These are phyloP conservation scores for Holacanthella duospinosa DNA, from an alignment of 2,888 invertebrate genomes.

Conservation along the genomic window DNA sequence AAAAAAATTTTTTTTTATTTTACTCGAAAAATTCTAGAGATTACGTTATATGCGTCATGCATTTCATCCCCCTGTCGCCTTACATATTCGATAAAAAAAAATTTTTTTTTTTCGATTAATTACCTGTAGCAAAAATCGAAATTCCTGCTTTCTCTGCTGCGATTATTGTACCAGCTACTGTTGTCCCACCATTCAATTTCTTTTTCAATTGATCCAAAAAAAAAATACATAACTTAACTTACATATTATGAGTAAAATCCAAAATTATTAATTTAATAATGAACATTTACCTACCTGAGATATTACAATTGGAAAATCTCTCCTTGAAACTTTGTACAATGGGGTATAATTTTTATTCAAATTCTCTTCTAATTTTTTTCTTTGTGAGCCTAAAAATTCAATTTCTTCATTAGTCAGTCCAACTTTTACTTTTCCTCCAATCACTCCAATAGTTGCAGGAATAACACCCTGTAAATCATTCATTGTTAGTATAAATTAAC, in stretches of 20 bases:
- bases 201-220: too few relatives aligned
- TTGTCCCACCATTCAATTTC: slow-evolving; percentile 75
- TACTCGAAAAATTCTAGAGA: background rate
- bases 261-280: background rate
- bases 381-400: slow-evolving; percentile 23
- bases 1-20: slow-evolving; percentile 23
- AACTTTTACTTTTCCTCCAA: slow-evolving; percentile 69
- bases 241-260: background rate
- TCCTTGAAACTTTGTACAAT: slow-evolving; percentile 68
- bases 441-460: slow-evolving; percentile 86
- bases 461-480: slow-evolving; percentile 54
- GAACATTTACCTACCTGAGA: too few relatives aligned
- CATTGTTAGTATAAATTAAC: background rate
- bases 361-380: too few relatives aligned
- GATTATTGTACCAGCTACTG: slow-evolving; percentile 87
- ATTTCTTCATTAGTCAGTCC: slow-evolving; percentile 54
- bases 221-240: slow-evolving; percentile 3
- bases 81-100: too few relatives aligned
- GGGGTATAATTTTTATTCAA: slow-evolving; percentile 43
- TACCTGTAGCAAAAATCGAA: slow-evolving; percentile 84
- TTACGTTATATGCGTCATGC: too few relatives aligned
- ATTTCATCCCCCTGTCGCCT: slow-evolving; percentile 49
- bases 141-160: slow-evolving; percentile 73
- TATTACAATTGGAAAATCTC: slow-evolving; percentile 61
- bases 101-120: background rate